These are phyloP conservation scores for Corydoras maculifer DNA, from an alignment of 2,113 vertebrate species.

Conservation along the genomic window DNA sequence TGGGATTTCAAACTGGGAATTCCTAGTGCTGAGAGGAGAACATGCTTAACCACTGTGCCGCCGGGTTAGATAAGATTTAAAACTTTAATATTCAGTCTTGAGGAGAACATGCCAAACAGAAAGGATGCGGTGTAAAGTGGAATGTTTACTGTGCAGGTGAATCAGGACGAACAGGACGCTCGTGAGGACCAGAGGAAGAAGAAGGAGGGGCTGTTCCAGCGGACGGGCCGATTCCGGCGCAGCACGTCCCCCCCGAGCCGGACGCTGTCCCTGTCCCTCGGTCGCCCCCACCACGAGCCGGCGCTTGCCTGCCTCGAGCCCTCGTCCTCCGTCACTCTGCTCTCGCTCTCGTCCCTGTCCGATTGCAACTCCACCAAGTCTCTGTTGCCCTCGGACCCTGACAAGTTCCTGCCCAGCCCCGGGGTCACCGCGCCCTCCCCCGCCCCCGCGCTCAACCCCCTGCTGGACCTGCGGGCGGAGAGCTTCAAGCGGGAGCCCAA, in stretches of 20 bases:
- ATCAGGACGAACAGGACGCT: constrained; percentile 68
- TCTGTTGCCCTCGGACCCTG: constrained; percentile 78
- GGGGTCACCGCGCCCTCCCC: constrained; percentile 37
- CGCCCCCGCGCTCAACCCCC: constrained; percentile 64
- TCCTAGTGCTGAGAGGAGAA: no score
- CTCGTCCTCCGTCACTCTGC: constrained; percentile 73
- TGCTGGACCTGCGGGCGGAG: constrained; percentile 79
- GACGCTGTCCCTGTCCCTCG: constrained; percentile 60
- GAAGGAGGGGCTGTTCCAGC: constrained; percentile 78
- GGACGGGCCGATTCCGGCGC: constrained; percentile 71
- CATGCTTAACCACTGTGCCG: no score
- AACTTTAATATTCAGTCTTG: no score
- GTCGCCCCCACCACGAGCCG: constrained; percentile 55
- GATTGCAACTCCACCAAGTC: constrained; percentile 89
- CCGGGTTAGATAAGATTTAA: no score
- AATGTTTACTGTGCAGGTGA: constrained; percentile 48
- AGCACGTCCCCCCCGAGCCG: constrained; percentile 68
- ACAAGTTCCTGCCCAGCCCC: constrained; percentile 62
- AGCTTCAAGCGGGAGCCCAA: constrained; percentile 86
- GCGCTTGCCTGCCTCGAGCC: constrained; percentile 60
- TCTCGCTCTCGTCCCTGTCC: constrained; percentile 82
- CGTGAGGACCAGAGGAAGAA: constrained; percentile 74
- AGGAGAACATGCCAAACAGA: no score
- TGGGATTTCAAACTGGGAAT: no score
- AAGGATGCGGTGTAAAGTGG: no score